Evolutionary conservation across 2,888 invertebrate genomes (phyloP).

Genomic region (Phaedon cochleariae): DNA sequence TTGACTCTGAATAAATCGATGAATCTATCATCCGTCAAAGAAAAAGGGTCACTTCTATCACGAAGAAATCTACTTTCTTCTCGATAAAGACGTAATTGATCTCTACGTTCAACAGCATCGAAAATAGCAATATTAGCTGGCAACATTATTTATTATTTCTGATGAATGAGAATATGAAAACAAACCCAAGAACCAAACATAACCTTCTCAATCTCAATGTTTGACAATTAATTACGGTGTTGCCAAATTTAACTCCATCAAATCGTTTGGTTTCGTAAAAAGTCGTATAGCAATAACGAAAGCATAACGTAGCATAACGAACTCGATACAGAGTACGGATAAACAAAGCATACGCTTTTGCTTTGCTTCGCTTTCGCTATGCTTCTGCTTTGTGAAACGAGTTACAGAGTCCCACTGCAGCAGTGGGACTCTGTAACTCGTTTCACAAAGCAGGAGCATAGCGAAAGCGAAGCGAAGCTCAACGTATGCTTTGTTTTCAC

Average conservation of each 20-base stretch:
- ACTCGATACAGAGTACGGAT: conserved; percentile 6
- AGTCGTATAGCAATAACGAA: not conserved
- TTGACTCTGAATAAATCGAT: not conserved
- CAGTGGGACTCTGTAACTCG: no score
- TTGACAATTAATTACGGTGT: not conserved
- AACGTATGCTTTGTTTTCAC: no score
- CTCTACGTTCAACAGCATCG: not conserved
- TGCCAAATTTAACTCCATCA: not conserved
- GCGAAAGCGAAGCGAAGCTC: no score
- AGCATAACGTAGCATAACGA: conserved; percentile 12
- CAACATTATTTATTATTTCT: not conserved
- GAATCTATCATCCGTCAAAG: not conserved
- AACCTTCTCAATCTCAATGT: not conserved
- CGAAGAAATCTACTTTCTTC: not conserved
- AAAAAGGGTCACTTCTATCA: conserved; percentile 2
- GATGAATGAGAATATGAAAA: not conserved
- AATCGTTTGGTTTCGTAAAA: not conserved
- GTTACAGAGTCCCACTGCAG: not conserved
- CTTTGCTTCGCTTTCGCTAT: conserved; percentile 10
- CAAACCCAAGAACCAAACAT: not conserved
- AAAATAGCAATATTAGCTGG: not conserved
- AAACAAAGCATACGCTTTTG: not conserved
- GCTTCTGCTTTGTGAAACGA: not conserved
- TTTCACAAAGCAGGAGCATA: no score
- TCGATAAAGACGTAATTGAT: not conserved